Base-by-base conservation (phyloP, 1,140 invertebrate species). In the Drosophila rufa region DNA sequence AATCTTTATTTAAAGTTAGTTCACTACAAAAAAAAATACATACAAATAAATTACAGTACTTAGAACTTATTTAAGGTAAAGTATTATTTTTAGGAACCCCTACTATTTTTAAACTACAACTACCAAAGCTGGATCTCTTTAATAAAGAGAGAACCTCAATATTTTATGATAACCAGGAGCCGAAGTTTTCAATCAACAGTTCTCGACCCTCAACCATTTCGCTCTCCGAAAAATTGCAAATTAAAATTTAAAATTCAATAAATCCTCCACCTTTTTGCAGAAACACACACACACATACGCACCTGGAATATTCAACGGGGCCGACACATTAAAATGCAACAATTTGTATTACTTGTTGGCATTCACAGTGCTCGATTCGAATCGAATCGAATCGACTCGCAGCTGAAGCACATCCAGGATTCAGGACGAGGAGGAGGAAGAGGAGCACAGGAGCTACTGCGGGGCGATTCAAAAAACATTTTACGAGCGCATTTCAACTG, bases 211-310 rank as follows among this genome's bases (percentile, higher is more conserved):
- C 14, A 4, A 33, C 55, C 55, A 45, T 12, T 51, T n/a, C 36
- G 27, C 45, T 15, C 36, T 30, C 51, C 17, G 57, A 53, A 58
- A 82, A 79, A 85, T 90, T 75, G 75, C 75, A 82, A 89, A 89
- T 90, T 90, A 90, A 89, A 90, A 90, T 82, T 85, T 82, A 82
- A 90, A 79, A 90, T 90, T 90, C 85, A 85, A 90, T 90, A 90
- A 90, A 90, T 90, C 79, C 67, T 38, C 11, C 15, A 11, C 17
- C 33, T 19, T 27, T 25, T n/a, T 66, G 40, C 9, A 25, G 27
- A 36, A 36, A 22, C 38, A 17, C 45, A 19, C 30, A 30, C 15
- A 40, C 12, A 45, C 25, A 76, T 12, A 53, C 78, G 55, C 80
- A 84, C 61, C 46, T 66, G 60, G 50, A 81, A 65, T 66, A 71